These are phyloP conservation scores for Perca fluviatilis DNA, from an alignment of 2,113 vertebrate genomes.

Conservation along the genomic window DNA sequence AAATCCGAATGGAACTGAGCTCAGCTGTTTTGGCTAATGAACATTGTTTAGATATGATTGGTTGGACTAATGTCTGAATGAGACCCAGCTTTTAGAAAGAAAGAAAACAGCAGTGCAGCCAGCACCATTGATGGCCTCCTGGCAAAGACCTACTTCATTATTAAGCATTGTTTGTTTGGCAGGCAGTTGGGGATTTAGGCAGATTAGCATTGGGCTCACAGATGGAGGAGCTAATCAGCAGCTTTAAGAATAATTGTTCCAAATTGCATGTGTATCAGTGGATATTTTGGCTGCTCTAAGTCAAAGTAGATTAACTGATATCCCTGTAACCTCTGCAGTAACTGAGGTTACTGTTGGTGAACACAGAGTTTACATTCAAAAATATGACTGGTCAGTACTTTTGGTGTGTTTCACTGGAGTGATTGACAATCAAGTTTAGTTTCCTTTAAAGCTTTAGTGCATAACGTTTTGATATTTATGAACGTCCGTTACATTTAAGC, in stretches of 20 bases:
- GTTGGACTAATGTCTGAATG: slow-evolving; percentile 53
- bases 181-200: slow-evolving; percentile 57
- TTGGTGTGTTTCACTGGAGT: background rate
- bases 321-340: slow-evolving; percentile 19
- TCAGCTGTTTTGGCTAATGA: slow-evolving; percentile 63
- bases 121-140: slow-evolving; percentile 55
- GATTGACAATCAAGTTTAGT: background rate
- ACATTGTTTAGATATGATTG: slow-evolving; percentile 46
- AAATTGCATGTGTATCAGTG: slow-evolving; percentile 58
- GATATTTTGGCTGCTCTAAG: slow-evolving; percentile 47
- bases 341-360: background rate
- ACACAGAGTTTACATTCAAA: slow-evolving; percentile 1
- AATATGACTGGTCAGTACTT: background rate
- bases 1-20: slow-evolving; percentile 59
- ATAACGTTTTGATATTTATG: no score
- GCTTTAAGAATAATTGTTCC: slow-evolving; percentile 63
- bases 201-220: slow-evolving; percentile 65
- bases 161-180: slow-evolving; percentile 72
- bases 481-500: no score
- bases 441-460: no score
- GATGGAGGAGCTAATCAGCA: slow-evolving; percentile 70
- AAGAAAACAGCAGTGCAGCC: slow-evolving; percentile 32
- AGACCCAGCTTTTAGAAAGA: slow-evolving; percentile 29
- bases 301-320: slow-evolving; percentile 47
- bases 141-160: slow-evolving; percentile 64